phyloP scores from a whole-genome alignment of 2,888 invertebrate genomes.

The Omphaloscelis lunosa region DNA sequence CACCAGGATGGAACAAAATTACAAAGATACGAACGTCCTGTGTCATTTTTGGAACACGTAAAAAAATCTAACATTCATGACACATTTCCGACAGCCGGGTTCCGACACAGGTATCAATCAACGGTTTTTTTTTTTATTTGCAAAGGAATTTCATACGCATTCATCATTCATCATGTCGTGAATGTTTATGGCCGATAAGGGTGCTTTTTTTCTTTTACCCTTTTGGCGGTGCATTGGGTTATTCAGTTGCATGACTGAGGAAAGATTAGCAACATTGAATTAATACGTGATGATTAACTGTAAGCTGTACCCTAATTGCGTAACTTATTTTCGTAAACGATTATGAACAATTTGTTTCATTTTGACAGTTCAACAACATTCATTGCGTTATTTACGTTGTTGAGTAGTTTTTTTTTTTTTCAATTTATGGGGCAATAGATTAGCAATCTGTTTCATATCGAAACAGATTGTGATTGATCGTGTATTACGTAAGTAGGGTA shows the following conservation, averaged over 20 bases:
- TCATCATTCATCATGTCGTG: constrained; percentile 58
- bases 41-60: constrained; percentile 28
- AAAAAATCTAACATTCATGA: constrained; percentile 47
- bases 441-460: too few relatives aligned
- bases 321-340: too few relatives aligned
- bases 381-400: too few relatives aligned
- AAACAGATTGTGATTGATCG: too few relatives aligned
- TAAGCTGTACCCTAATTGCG: too few relatives aligned
- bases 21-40: constrained; percentile 9
- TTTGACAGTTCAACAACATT: too few relatives aligned
- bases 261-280: constrained; percentile 20
- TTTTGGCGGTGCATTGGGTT: background rate
- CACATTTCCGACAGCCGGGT: constrained; percentile 48
- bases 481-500: too few relatives aligned
- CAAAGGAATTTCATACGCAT: constrained; percentile 61
- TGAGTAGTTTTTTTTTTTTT: too few relatives aligned
- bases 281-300: too few relatives aligned
- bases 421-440: too few relatives aligned
- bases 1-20: constrained; percentile 27
- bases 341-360: too few relatives aligned
- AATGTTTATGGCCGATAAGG: constrained; percentile 57
- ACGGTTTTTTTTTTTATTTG: constrained; percentile 54
- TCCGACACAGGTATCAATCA: constrained; percentile 65
- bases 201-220: background rate
- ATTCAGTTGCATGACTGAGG: constrained; percentile 10